Evolutionary conservation across 2,113 vertebrate genomes (phyloP).

Genomic region (Chloropsis hardwickii): DNA sequence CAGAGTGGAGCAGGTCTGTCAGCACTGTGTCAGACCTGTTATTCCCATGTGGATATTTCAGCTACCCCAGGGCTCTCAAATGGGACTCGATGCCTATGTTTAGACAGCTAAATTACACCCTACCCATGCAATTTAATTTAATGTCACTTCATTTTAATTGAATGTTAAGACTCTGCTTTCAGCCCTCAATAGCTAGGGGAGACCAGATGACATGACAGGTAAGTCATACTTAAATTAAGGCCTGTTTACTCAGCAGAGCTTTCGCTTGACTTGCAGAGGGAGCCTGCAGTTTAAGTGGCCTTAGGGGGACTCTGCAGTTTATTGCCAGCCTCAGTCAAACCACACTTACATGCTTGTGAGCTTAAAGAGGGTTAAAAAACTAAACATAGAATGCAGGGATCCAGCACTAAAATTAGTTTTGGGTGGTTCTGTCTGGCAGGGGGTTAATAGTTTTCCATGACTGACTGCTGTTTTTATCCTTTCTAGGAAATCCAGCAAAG

Average conservation of each 20-base stretch:
- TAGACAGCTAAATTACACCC: slow-evolving; percentile 30
- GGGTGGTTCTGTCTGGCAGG: background rate
- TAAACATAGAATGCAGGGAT: background rate
- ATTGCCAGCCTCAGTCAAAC: background rate
- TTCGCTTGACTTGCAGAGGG: background rate
- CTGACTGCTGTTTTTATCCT: background rate
- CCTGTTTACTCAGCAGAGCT: background rate
- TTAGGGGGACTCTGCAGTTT: background rate
- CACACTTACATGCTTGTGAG: background rate
- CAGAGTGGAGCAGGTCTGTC: background rate
- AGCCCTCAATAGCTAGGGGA: background rate
- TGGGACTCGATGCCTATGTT: background rate
- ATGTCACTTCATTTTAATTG: slow-evolving; percentile 29
- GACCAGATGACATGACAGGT: background rate
- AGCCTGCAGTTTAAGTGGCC: background rate
- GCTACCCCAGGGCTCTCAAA: background rate
- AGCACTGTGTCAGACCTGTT: background rate
- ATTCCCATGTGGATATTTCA: background rate
- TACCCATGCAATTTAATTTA: background rate
- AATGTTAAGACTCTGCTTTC: slow-evolving; percentile 15
- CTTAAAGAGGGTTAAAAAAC: background rate
- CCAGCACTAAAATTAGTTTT: background rate
- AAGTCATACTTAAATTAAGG: background rate
- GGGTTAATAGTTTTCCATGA: background rate
- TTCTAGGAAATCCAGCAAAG: slow-evolving; percentile 95